phyloP scores from a whole-genome alignment of 2,797 vertebrate species.

The Gallinago stenura region DNA sequence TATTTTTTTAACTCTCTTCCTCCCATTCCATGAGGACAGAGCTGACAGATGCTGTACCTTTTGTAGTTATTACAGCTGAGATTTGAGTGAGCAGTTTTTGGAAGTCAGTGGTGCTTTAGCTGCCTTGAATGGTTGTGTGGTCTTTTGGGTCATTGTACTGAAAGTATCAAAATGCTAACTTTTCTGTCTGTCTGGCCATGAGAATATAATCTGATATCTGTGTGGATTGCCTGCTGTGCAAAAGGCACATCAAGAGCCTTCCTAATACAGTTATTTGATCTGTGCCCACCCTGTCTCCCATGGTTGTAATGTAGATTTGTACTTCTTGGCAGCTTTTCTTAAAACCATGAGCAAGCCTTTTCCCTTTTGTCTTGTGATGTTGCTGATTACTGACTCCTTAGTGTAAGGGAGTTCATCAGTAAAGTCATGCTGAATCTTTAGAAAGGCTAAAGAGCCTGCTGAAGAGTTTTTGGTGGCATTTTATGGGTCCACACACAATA shows the following conservation, averaged over 20 bases:
- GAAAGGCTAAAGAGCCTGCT: background rate
- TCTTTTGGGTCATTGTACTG: background rate
- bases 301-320: accelerated
- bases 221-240: background rate
- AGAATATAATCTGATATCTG: background rate
- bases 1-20: background rate
- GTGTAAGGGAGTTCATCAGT: background rate
- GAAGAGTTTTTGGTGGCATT: background rate
- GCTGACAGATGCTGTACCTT: background rate
- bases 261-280: background rate
- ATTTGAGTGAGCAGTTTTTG: background rate
- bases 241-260: background rate
- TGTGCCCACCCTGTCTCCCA: background rate
- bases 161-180: background rate
- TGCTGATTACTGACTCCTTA: background rate
- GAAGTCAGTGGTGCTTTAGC: background rate
- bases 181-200: background rate
- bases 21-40: background rate
- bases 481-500: background rate
- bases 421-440: background rate
- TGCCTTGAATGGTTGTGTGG: background rate
- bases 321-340: background rate
- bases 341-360: background rate
- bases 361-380: background rate
- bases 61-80: background rate